A percentile compares a stretch with the other conserved stretches of the same genome.
phyloP scores from a whole-genome alignment of 2,888 invertebrate genomes.

The Phrixothrix hirtus region DNA sequence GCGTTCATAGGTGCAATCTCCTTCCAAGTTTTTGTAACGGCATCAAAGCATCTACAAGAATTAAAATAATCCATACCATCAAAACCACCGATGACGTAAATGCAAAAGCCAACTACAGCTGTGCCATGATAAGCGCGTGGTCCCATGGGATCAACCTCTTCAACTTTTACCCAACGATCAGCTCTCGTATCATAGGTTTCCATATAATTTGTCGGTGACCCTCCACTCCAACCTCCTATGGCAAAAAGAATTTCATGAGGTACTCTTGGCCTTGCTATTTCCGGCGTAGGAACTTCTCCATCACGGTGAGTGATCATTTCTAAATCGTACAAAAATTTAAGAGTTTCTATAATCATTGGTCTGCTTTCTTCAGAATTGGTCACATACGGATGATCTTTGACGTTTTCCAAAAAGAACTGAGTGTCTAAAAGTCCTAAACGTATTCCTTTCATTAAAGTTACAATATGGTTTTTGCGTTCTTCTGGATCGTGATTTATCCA shows the following conservation, averaged over 20 bases:
- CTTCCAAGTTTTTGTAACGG: slow-evolving; percentile 80
- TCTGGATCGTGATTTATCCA: slow-evolving; percentile 85
- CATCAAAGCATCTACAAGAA: slow-evolving; percentile 79
- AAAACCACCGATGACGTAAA: slow-evolving; percentile 91
- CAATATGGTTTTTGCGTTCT: slow-evolving; percentile 72
- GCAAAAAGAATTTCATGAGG: slow-evolving; percentile 90
- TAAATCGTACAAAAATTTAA: slow-evolving; percentile 89
- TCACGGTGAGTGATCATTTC: slow-evolving; percentile 84
- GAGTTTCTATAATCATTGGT: slow-evolving; percentile 86
- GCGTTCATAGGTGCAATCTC: slow-evolving; percentile 91
- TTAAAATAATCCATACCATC: slow-evolving; percentile 82
- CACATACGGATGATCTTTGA: slow-evolving; percentile 87
- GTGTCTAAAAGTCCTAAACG: slow-evolving; percentile 81
- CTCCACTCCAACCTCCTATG: slow-evolving; percentile 79
- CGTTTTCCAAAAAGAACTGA: slow-evolving; percentile 87
- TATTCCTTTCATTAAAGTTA: slow-evolving; percentile 78
- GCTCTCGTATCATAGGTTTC: slow-evolving; percentile 90
- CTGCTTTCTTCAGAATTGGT: slow-evolving; percentile 80
- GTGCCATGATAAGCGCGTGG: slow-evolving; percentile 94
- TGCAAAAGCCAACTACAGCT: slow-evolving; percentile 80
- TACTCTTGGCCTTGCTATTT: slow-evolving; percentile 79
- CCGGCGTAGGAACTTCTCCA: slow-evolving; percentile 81
- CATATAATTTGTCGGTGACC: slow-evolving; percentile 75
- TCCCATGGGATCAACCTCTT: slow-evolving; percentile 79
- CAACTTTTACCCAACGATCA: slow-evolving; percentile 84